phyloP scores from a whole-genome alignment of 2,797 vertebrate genomes.

The Clangula hyemalis region DNA sequence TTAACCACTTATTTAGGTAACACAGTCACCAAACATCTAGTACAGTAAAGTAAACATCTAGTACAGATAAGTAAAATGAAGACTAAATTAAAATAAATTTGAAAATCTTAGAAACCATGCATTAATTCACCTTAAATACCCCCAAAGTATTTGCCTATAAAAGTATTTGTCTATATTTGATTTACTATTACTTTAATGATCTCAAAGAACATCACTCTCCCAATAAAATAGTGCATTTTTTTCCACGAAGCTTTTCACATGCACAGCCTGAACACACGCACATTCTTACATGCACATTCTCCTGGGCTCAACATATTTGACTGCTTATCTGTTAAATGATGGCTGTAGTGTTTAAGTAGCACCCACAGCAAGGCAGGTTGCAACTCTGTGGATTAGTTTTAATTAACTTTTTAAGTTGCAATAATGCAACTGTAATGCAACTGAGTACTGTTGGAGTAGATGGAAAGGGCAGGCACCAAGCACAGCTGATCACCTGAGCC shows the following conservation, averaged over 20 bases:
- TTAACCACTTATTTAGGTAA: background rate
- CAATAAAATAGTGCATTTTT: background rate
- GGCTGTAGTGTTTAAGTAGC: background rate
- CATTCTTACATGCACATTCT: background rate
- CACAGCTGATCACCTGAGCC: background rate
- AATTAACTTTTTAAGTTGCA: background rate
- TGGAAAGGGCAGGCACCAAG: background rate
- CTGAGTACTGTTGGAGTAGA: background rate
- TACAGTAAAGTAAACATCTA: background rate
- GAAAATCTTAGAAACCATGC: background rate
- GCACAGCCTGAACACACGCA: background rate
- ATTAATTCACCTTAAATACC: background rate
- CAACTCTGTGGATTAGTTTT: background rate
- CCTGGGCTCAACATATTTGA: background rate
- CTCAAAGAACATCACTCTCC: background rate
- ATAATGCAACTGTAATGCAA: no score
- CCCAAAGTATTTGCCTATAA: background rate
- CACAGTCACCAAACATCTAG: background rate
- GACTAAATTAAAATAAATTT: background rate
- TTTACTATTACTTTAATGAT: background rate
- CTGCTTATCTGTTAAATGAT: background rate
- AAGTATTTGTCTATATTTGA: background rate
- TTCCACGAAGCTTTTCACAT: accelerated
- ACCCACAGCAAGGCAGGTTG: background rate
- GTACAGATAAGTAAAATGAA: background rate